A percentile compares a stretch with the other conserved stretches of the same genome.
These are phyloP conservation scores for Hapalemur alaotrensis DNA, from an alignment of 2,797 vertebrate species.

Conservation along the genomic window DNA sequence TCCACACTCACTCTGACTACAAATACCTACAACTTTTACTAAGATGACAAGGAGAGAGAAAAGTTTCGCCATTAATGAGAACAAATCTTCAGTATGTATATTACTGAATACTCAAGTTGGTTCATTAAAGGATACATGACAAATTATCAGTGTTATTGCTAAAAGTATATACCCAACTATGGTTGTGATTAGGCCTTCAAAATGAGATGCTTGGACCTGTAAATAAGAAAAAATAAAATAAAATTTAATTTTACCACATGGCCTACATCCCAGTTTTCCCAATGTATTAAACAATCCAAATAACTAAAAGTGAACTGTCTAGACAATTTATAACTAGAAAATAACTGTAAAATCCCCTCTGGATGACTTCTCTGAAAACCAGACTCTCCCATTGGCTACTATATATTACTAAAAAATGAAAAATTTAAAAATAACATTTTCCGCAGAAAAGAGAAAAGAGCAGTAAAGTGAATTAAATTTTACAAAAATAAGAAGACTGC, in stretches of 20 bases:
- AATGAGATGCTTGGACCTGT: slow-evolving; percentile 97
- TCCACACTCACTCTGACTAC: neutral
- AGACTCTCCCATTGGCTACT: neutral
- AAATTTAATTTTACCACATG: neutral
- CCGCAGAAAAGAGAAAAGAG: neutral
- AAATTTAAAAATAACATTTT: neutral
- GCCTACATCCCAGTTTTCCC: neutral
- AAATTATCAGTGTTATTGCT: slow-evolving; percentile 96
- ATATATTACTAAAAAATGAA: neutral
- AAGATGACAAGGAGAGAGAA: neutral
- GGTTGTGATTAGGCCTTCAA: slow-evolving; percentile 98
- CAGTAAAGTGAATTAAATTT: neutral
- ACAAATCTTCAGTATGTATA: neutral
- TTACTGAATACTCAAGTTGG: neutral
- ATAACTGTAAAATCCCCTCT: neutral
- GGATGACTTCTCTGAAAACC: neutral
- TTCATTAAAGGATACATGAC: slow-evolving; percentile 95
- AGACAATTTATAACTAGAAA: neutral
- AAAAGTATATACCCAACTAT: slow-evolving; percentile 98
- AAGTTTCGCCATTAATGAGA: neutral
- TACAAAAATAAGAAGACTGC: neutral
- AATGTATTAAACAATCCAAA: neutral
- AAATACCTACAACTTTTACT: neutral
- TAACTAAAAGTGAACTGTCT: neutral
- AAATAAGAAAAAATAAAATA: slow-evolving; percentile 39